Percentiles rank a stretch among this genome's conserved stretches.
These are phyloP conservation scores for Atlantisia rogersi DNA, from an alignment of 2,113 vertebrate genomes.

Conservation along the genomic window DNA sequence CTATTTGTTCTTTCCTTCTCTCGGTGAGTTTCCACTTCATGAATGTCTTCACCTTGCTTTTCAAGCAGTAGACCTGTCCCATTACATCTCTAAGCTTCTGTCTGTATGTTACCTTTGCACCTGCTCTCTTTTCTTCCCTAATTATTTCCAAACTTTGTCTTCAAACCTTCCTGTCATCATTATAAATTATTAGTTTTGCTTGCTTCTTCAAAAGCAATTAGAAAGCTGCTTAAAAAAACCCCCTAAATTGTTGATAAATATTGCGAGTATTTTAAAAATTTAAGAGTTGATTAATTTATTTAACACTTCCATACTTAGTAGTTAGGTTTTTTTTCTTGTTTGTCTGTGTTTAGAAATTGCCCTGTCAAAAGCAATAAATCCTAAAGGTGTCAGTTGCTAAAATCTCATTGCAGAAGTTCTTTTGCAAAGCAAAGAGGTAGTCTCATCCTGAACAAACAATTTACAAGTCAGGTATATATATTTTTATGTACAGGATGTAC, in stretches of 20 bases:
- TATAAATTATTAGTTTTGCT: neutral
- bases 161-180: neutral
- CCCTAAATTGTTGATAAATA: neutral
- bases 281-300: neutral
- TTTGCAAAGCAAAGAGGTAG: neutral
- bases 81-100: neutral
- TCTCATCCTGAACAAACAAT: neutral
- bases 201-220: neutral
- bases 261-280: neutral
- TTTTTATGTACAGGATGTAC: neutral
- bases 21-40: neutral
- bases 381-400: neutral
- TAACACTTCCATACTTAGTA: neutral
- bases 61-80: neutral
- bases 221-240: neutral
- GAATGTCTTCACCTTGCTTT: neutral
- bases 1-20: neutral
- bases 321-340: neutral
- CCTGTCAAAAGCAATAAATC: neutral
- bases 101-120: neutral
- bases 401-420: neutral
- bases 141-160: neutral
- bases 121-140: neutral
- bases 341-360: neutral
- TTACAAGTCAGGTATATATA: neutral